Evolutionary conservation across 2,113 vertebrate genomes (phyloP).

Genomic region (Lophochroa leadbeateri): DNA sequence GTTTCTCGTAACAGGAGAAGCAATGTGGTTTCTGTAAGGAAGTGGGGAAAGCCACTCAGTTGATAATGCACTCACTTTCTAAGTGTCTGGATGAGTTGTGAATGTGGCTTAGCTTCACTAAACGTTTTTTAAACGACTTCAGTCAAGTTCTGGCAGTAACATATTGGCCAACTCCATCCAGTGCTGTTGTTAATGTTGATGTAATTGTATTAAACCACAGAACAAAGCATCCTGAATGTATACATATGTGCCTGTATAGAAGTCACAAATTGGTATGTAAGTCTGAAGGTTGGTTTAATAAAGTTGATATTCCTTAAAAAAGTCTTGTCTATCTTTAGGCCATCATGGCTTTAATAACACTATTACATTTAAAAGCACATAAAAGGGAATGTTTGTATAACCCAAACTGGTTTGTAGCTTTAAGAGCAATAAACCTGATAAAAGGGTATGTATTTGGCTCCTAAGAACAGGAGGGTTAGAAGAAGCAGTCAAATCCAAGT

Average conservation of each 20-base stretch:
- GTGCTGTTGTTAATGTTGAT: background rate
- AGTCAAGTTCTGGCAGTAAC: background rate
- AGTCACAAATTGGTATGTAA: background rate
- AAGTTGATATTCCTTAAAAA: background rate
- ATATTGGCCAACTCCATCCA: background rate
- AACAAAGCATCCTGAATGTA: background rate
- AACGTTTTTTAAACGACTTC: background rate
- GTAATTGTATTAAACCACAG: background rate
- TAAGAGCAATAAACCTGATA: background rate
- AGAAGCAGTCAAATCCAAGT: background rate
- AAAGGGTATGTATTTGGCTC: background rate
- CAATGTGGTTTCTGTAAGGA: background rate
- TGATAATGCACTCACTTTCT: background rate
- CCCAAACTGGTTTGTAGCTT: fast-evolving
- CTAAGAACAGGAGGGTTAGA: background rate
- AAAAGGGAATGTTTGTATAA: background rate
- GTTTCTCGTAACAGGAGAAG: background rate
- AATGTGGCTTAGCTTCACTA: background rate
- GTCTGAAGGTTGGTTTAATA: background rate
- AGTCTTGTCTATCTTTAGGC: background rate
- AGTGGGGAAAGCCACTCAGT: background rate
- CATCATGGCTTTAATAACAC: background rate
- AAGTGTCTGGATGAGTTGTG: background rate
- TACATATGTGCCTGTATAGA: background rate
- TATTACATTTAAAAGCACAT: background rate